Evolutionary conservation across 2,888 invertebrate genomes (phyloP).

Genomic region (Epinotia brunnichana): DNA sequence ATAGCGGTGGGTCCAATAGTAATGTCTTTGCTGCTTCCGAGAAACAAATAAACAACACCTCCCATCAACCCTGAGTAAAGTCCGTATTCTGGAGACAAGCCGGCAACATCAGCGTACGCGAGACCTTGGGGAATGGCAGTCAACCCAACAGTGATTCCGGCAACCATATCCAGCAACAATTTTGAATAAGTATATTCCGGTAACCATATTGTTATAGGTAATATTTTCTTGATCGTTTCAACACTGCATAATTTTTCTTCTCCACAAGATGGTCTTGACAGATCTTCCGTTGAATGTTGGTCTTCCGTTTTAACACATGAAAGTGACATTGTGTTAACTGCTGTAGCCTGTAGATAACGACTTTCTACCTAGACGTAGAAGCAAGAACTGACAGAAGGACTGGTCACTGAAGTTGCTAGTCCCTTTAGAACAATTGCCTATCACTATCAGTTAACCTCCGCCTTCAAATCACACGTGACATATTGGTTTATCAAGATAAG

Average conservation of each 20-base stretch:
- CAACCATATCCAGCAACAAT: conserved; percentile 88
- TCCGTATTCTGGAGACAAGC: conserved; percentile 86
- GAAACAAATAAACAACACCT: conserved; percentile 90
- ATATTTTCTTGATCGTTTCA: conserved; percentile 62
- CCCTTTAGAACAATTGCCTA: background rate
- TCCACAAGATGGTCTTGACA: conserved; percentile 23
- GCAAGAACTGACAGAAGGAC: conserved; percentile 7
- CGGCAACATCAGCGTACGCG: conserved; percentile 88
- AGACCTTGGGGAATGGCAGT: conserved; percentile 89
- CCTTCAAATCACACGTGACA: conserved; percentile 2
- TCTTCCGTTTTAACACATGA: conserved; percentile 29
- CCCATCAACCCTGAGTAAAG: conserved; percentile 93
- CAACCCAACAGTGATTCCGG: conserved; percentile 89
- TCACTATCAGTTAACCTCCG: background rate
- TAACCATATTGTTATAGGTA: conserved; percentile 87
- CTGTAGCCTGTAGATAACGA: background rate
- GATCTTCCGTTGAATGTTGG: conserved; percentile 28
- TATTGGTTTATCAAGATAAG: conserved; percentile 19
- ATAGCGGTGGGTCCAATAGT: conserved; percentile 92
- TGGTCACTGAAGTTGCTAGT: background rate
- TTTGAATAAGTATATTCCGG: conserved; percentile 84
- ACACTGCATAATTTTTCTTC: conserved; percentile 51
- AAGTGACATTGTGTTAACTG: conserved; percentile 22
- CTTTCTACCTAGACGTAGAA: background rate
- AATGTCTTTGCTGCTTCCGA: conserved; percentile 89